Evolutionary conservation across 2,888 invertebrate species (phyloP).

Genomic region (Prosapia bicincta): DNA sequence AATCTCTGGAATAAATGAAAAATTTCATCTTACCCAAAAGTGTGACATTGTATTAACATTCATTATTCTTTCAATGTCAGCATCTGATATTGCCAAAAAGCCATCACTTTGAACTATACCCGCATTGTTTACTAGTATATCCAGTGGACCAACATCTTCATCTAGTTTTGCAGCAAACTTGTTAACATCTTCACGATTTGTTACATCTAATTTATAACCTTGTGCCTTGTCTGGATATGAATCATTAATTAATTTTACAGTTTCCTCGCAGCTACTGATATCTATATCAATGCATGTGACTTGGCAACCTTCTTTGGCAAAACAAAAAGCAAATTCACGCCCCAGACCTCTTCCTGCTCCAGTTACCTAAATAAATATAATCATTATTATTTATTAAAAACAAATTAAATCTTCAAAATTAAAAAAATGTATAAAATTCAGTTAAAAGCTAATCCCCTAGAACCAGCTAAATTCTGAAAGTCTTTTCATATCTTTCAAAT

Average conservation of each 20-base stretch:
- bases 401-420: background rate
- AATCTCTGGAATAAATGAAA: no score
- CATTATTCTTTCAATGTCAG: slow-evolving; percentile 48
- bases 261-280: slow-evolving; percentile 35
- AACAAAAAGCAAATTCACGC: slow-evolving; percentile 47
- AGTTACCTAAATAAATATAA: slow-evolving; percentile 44
- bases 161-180: slow-evolving; percentile 25
- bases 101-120: slow-evolving; percentile 48
- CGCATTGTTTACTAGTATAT: slow-evolving; percentile 51
- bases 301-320: slow-evolving; percentile 45
- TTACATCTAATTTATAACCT: slow-evolving; percentile 44
- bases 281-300: slow-evolving; percentile 39
- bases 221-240: slow-evolving; percentile 44
- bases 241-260: slow-evolving; percentile 39
- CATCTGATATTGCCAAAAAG: slow-evolving; percentile 45
- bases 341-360: slow-evolving; percentile 51
- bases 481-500: background rate
- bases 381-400: background rate
- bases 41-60: slow-evolving; percentile 49
- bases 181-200: slow-evolving; percentile 24
- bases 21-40: slow-evolving; percentile 47
- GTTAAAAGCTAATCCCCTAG: no score
- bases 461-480: no score
- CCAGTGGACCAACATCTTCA: slow-evolving; percentile 44
- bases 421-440: no score